These are phyloP conservation scores for Mnemiopsis leidyi DNA, from an alignment of 37 sponge, comb jelly and placozoan species.

Conservation along the genomic window DNA sequence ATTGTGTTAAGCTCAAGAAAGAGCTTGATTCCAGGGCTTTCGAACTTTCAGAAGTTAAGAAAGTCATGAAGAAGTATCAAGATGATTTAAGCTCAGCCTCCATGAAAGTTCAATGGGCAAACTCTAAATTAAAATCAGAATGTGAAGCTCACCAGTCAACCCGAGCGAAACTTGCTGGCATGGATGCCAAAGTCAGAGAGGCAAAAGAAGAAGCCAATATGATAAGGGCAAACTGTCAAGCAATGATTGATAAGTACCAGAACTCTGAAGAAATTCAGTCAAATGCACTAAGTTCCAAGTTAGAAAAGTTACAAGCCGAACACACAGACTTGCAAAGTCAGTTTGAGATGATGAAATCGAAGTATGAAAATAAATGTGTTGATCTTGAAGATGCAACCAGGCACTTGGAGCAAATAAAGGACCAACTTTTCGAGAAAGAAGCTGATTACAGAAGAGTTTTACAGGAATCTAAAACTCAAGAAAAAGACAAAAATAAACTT, in stretches of 20 bases:
- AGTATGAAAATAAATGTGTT: background rate
- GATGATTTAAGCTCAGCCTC: constrained; percentile 2
- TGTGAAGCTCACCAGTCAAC: constrained; percentile 52
- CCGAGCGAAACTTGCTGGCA: background rate
- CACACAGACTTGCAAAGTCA: background rate
- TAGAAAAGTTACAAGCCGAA: background rate
- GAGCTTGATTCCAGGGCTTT: background rate
- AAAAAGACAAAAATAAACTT: constrained; percentile 29
- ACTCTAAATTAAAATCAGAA: constrained; percentile 42
- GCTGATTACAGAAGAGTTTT: constrained; percentile 26
- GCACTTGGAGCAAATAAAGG: constrained; percentile 42
- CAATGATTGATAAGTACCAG: constrained; percentile 49
- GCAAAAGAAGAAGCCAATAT: constrained; percentile 48
- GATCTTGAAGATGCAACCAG: background rate
- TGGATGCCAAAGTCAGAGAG: constrained; percentile 45
- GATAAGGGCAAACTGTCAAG: constrained; percentile 8
- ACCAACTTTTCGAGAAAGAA: constrained; percentile 39
- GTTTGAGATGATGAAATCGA: background rate
- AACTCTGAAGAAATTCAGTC: constrained; percentile 47
- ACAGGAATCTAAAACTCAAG: background rate
- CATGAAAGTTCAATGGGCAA: constrained; percentile 29
- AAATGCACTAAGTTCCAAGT: background rate
- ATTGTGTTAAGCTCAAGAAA: background rate
- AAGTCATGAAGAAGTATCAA: background rate
- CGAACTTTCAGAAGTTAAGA: background rate